Percentiles rank a stretch among this genome's conserved stretches.
Evolutionary conservation across 2,888 invertebrate genomes (phyloP).

Genomic region (Phrixothrix hirtus): DNA sequence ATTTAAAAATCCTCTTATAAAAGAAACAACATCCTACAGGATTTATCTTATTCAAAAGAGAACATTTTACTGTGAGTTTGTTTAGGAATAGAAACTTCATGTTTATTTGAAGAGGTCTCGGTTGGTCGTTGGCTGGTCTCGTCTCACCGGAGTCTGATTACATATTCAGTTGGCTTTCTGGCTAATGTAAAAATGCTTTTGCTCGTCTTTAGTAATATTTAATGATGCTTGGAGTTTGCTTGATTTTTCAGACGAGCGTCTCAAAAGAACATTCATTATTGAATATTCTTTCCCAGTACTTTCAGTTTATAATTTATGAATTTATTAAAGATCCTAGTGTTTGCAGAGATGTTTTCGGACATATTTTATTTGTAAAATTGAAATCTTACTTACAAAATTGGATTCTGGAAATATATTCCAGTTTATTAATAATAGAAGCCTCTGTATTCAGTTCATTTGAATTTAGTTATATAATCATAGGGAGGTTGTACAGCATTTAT

Average conservation of each 20-base stretch:
- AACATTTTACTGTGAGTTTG: slow-evolving; percentile 11
- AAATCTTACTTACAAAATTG: no score
- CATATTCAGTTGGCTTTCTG: slow-evolving; percentile 37
- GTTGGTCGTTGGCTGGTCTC: slow-evolving; percentile 30
- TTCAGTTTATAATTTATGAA: neutral
- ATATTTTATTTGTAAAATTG: no score
- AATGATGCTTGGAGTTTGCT: slow-evolving; percentile 32
- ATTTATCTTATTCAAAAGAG: neutral
- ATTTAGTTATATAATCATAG: no score
- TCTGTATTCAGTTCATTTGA: no score
- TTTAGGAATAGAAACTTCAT: slow-evolving; percentile 26
- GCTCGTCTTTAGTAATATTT: slow-evolving; percentile 37
- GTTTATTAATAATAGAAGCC: no score
- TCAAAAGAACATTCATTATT: slow-evolving; percentile 36
- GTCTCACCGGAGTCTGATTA: slow-evolving; percentile 33
- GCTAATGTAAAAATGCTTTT: slow-evolving; percentile 40
- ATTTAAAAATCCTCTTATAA: slow-evolving; percentile 2
- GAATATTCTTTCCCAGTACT: slow-evolving; percentile 32
- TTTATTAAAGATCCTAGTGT: neutral
- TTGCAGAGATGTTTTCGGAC: neutral
- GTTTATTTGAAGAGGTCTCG: slow-evolving; percentile 30
- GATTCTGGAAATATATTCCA: no score
- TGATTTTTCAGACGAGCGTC: slow-evolving; percentile 29
- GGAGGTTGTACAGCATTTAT: no score
- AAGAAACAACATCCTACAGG: neutral